Evolutionary conservation across 2,888 invertebrate species (phyloP).

Genomic region (Orthosia gothica): DNA sequence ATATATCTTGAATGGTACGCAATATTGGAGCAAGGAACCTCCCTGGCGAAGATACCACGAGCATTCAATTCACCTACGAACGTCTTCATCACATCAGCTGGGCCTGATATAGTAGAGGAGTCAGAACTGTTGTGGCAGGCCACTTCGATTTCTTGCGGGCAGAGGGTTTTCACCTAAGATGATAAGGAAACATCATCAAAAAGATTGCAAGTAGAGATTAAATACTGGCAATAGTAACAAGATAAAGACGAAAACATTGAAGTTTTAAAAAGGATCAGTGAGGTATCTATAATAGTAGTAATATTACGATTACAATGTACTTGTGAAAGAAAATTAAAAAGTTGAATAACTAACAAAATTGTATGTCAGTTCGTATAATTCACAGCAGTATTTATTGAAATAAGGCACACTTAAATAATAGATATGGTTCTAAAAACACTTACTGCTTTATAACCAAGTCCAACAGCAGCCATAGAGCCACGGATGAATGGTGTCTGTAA

Average conservation of each 20-base stretch:
- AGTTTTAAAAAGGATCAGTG: no score
- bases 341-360: not conserved
- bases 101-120: constrained; percentile 95
- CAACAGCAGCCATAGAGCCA: constrained; percentile 97
- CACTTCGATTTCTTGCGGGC: constrained; percentile 93
- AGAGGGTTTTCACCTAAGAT: constrained; percentile 70
- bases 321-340: not conserved
- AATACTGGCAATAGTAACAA: not conserved
- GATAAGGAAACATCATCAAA: not conserved
- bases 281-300: no score
- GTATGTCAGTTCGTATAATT: no score
- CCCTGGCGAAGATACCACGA: constrained; percentile 76
- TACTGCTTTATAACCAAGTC: constrained; percentile 91
- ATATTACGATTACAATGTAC: no score
- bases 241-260: no score
- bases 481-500: constrained; percentile 91
- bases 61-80: constrained; percentile 87
- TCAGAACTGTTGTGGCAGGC: no score
- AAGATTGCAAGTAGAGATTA: not conserved
- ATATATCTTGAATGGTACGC: constrained; percentile 96
- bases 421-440: constrained; percentile 1
- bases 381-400: no score
- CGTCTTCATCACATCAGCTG: constrained; percentile 91
- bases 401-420: no score
- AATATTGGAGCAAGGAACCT: constrained; percentile 93